A percentile compares a stretch with the other conserved stretches of the same genome.
These are phyloP conservation scores for Drosophila truncata DNA, from an alignment of 1,140 invertebrate species.

Conservation along the genomic window DNA sequence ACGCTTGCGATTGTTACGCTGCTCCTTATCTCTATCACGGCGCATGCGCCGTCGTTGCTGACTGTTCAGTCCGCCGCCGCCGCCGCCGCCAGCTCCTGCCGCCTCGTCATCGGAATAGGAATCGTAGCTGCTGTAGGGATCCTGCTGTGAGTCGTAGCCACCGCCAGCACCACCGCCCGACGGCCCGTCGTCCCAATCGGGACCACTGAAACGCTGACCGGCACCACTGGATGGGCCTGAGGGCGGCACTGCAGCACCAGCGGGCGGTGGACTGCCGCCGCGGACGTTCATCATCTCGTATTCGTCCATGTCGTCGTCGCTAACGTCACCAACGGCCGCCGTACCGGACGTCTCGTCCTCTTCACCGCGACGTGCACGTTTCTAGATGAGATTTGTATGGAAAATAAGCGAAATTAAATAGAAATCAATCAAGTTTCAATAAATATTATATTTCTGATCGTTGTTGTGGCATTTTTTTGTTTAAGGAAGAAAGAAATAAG, in stretches of 20 bases:
- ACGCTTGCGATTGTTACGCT: constrained; percentile 45
- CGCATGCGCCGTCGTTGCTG: constrained; percentile 79
- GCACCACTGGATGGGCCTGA: background rate
- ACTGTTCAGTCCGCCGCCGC: constrained; percentile 21
- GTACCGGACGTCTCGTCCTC: constrained; percentile 36
- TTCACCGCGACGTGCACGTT: constrained; percentile 52
- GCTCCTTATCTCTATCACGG: constrained; percentile 51
- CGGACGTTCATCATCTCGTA: constrained; percentile 92
- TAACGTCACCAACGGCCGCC: constrained; percentile 14
- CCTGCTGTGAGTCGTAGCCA: constrained; percentile 85
- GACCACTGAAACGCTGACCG: constrained; percentile 25
- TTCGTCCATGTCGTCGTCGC: constrained; percentile 85
- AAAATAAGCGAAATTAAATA: background rate
- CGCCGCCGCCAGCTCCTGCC: constrained; percentile 70
- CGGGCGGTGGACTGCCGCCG: constrained; percentile 88
- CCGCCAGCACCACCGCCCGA: constrained; percentile 11
- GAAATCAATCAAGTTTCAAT: background rate
- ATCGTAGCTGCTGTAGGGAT: constrained; percentile 86
- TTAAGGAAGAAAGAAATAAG: background rate
- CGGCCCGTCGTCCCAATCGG: constrained; percentile 46
- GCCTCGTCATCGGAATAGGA: constrained; percentile 85
- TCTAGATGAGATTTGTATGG: constrained; percentile 29
- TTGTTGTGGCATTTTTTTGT: background rate
- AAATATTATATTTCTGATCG: background rate
- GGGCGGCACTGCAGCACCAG: constrained; percentile 52